Base-by-base conservation (phyloP, 2,113 vertebrate genomes). In the Enhydra lutris region DNA sequence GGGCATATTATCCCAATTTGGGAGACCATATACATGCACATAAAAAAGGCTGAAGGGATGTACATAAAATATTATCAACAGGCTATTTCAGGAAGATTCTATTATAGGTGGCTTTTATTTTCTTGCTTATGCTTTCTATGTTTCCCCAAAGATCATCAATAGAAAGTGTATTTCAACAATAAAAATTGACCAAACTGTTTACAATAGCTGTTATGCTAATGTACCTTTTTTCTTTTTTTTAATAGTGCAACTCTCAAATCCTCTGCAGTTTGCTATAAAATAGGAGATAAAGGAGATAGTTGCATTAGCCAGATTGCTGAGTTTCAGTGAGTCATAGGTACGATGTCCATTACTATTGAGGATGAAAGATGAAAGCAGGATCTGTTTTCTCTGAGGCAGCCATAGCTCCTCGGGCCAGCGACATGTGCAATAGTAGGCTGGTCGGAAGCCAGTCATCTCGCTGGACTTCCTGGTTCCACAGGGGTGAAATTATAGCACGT, bases 91-190 rank as follows among this genome's bases (percentile, higher is more conserved):
- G 13, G 6, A 78, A 92, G 4, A 29, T 96, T 82, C 91, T 82
- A 74, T 29, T n/a, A 81, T 50, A 59, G 17, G 17, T 61, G 24
- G 14, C 45, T 92, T 95, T 94, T 52, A 74, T 65, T 87, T 87
- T 92, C 31, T 71, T 79, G 12, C 76, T 91, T 65, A 76, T 61
- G 20, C 3, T 55, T 95, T 83, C 57, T 92, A 17, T 81, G 31
- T 87, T 73, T 82, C 50, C 61, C 55, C 17, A 71, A 31, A 81
- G 79, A 76, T 80, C 73, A 93, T 74, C 24, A 50, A 67, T 74
- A 73, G 76, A 97, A 36, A 94, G 78, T 81, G 24, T 59, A 34
- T 82, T 94, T 89, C 87, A 88, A 81, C 39, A 94, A 57, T 63
- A 79, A 80, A 95, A 85, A 6, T 55, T 80, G 14, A 87, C 39